These are phyloP conservation scores for Dendropsophus ebraccatus DNA, from an alignment of 2,113 vertebrate species.

Conservation along the genomic window DNA sequence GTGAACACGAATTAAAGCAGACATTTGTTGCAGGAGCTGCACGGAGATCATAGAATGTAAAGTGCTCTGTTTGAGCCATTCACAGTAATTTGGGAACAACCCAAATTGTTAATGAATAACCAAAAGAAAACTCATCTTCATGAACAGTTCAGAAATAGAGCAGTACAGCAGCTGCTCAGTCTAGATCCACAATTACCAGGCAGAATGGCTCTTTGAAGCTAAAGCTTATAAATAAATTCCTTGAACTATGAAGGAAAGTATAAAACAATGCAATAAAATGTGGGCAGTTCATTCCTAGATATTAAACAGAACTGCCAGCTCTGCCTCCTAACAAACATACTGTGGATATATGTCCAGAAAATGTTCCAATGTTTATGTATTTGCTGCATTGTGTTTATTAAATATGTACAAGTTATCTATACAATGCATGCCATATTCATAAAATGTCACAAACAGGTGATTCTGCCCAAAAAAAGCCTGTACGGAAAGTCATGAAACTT, in stretches of 20 bases:
- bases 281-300: not conserved
- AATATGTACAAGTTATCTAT: not conserved
- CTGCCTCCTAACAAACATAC: not conserved
- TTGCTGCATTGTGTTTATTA: not conserved
- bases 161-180: constrained; percentile 5
- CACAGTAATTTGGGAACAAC: constrained; percentile 30
- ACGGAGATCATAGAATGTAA: not conserved
- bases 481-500: not conserved
- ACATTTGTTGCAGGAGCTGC: constrained; percentile 30
- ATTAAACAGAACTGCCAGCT: not conserved
- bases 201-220: constrained; percentile 34
- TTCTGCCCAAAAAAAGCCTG: not conserved
- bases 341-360: not conserved
- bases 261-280: not conserved
- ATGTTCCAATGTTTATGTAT: not conserved
- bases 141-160: constrained; percentile 30
- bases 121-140: constrained; percentile 38
- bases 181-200: constrained; percentile 16
- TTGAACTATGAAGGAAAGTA: constrained; percentile 33
- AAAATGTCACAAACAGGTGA: not conserved
- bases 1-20: constrained; percentile 3
- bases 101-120: constrained; percentile 50
- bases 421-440: not conserved
- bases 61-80: constrained; percentile 23
- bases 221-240: constrained; percentile 11